A percentile compares a stretch with the other conserved stretches of the same genome.
Evolutionary conservation across 2,113 vertebrate species (phyloP).

Genomic region (Sarotherodon lohbergeri): DNA sequence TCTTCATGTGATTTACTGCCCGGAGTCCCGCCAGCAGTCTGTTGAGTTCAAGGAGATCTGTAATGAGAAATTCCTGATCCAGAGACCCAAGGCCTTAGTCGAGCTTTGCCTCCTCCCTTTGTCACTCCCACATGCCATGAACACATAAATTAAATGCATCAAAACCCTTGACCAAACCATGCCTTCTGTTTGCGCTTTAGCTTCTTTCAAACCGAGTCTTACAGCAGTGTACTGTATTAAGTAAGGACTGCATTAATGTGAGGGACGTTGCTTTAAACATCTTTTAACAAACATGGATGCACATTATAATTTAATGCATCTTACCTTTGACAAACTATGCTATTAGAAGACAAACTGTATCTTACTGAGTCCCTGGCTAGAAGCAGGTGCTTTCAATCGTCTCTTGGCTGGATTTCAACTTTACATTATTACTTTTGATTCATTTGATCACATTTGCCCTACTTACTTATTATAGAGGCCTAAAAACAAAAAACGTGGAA

Average conservation of each 20-base stretch:
- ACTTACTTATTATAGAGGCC: neutral
- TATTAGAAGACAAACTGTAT: neutral
- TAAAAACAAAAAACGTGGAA: constrained; percentile 10
- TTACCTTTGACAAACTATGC: neutral
- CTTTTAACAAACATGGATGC: neutral
- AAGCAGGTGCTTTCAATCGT: neutral
- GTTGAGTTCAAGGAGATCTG: constrained; percentile 80
- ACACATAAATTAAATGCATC: constrained; percentile 16
- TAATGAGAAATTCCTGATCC: constrained; percentile 82
- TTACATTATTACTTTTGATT: constrained; percentile 14
- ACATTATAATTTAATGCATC: neutral
- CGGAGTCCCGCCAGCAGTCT: constrained; percentile 15
- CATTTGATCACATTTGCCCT: neutral
- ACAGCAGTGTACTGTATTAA: neutral
- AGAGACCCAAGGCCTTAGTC: constrained; percentile 67
- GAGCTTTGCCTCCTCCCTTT: constrained; percentile 44
- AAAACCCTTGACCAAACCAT: neutral
- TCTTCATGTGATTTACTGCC: constrained; percentile 79
- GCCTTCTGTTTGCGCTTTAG: neutral
- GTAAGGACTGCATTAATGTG: neutral
- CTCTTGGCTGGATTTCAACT: neutral
- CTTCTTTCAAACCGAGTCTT: neutral
- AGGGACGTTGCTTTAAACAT: neutral
- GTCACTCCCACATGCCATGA: constrained; percentile 50
- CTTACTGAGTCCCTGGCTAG: neutral